phyloP scores from a whole-genome alignment of 2,113 vertebrate genomes.

The Chunga burmeisteri region DNA sequence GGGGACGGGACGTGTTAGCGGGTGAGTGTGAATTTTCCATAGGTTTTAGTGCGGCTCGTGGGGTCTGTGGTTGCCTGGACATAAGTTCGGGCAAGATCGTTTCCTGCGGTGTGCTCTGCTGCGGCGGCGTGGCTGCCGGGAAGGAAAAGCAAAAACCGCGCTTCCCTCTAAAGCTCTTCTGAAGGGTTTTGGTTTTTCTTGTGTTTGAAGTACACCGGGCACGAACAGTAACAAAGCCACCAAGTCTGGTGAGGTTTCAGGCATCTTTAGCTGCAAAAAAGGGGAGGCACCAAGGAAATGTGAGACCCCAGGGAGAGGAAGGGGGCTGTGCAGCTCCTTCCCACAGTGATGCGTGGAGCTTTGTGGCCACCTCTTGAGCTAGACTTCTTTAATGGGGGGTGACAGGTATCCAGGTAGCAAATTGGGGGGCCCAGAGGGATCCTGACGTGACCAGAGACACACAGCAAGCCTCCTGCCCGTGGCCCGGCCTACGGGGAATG shows the following conservation, averaged over 20 bases:
- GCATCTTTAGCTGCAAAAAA: not conserved
- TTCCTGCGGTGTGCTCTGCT: not conserved
- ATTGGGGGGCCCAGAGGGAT: not conserved
- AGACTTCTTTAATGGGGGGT: rapidly evolving
- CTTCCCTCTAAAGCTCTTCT: not conserved
- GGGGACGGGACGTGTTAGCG: not conserved
- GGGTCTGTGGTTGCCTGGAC: too few relatives aligned
- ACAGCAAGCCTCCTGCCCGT: rapidly evolving
- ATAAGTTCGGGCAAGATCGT: rapidly evolving
- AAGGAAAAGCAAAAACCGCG: not conserved
- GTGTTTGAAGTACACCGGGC: rapidly evolving
- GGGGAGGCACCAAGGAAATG: not conserved
- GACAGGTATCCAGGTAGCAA: not conserved
- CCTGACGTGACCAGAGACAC: rapidly evolving
- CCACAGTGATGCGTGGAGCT: not conserved
- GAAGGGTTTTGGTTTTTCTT: not conserved
- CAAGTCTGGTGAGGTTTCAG: not conserved
- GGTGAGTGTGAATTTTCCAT: not conserved
- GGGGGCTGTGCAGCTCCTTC: not conserved
- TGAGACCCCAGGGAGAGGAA: too few relatives aligned
- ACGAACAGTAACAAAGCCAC: rapidly evolving
- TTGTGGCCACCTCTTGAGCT: not conserved
- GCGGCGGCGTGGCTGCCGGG: not conserved
- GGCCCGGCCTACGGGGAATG: too few relatives aligned
- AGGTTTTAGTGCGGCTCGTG: rapidly evolving